A percentile compares a stretch with the other conserved stretches of the same genome.
Evolutionary conservation across 2,113 vertebrate species (phyloP).

Genomic region (Rhipidura dahli): DNA sequence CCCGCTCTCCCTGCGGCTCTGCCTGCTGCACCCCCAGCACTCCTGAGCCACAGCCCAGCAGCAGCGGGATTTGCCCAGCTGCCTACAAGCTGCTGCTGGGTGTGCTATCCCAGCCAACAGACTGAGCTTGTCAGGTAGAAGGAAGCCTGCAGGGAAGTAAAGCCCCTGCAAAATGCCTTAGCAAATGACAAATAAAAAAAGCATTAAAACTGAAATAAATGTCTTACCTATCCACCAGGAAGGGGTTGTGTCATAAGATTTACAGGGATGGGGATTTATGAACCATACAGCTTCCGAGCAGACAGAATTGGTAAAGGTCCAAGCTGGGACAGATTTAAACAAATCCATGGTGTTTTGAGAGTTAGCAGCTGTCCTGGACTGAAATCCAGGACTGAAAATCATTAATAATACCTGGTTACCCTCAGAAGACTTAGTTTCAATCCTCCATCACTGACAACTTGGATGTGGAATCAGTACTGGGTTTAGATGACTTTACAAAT

Average conservation of each 20-base stretch:
- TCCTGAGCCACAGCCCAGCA: background rate
- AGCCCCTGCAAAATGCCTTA: background rate
- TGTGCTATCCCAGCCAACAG: accelerated
- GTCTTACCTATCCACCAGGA: background rate
- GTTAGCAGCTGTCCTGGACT: background rate
- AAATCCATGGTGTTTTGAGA: background rate
- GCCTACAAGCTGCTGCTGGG: background rate
- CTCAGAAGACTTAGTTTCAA: background rate
- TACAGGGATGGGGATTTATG: background rate
- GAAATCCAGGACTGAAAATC: background rate
- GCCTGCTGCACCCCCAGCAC: accelerated
- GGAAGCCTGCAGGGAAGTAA: background rate
- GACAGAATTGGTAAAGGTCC: background rate
- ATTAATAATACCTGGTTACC: background rate
- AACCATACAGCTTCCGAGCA: background rate
- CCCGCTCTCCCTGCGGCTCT: background rate
- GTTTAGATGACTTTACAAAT: background rate
- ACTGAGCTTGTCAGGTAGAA: background rate
- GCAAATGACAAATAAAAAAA: background rate
- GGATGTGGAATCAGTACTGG: background rate
- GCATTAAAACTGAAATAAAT: background rate
- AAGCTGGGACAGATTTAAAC: background rate
- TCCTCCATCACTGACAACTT: background rate
- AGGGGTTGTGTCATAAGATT: background rate
- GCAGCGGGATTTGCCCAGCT: background rate